Conservation (phyloP, 2,113 vertebrate species). For the Carassius gibelio region DNA sequence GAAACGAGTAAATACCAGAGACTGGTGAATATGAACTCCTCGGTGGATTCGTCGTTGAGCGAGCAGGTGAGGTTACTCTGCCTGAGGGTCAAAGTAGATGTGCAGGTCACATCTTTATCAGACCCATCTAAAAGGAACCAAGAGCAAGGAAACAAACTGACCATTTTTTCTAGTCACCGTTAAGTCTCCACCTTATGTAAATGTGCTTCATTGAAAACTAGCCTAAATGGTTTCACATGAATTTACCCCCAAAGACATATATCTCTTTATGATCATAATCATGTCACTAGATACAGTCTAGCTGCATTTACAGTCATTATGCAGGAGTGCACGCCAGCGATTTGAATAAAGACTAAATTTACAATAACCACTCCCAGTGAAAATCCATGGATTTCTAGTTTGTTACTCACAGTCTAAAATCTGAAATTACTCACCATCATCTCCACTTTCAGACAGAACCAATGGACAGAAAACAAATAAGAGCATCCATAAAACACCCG, state of each 20-base stretch:
- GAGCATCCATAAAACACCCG: conserved; percentile 27
- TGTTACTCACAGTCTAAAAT: not conserved
- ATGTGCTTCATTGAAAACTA: not conserved
- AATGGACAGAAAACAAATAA: conserved; percentile 27
- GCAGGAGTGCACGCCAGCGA: not conserved
- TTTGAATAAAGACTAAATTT: not conserved
- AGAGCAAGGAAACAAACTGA: too few relatives aligned
- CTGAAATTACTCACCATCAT: conserved; percentile 39
- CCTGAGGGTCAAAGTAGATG: conserved; percentile 52
- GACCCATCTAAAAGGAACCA: not conserved
- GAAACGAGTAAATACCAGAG: conserved; percentile 54
- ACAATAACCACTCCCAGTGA: not conserved
- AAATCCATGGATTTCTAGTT: not conserved
- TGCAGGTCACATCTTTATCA: conserved; percentile 55
- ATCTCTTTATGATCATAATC: not conserved
- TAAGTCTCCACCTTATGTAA: not conserved
- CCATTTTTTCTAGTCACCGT: not conserved
- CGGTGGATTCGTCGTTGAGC: conserved; percentile 42
- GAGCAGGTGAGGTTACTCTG: conserved; percentile 59
- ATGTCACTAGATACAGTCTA: not conserved
- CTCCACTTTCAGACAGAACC: conserved; percentile 49
- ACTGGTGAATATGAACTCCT: conserved; percentile 47
- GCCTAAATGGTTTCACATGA: not conserved
- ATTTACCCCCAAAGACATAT: not conserved
- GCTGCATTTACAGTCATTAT: not conserved